Base-by-base conservation (phyloP, 2,888 invertebrate species). In the Toxonevra muliebris region DNA sequence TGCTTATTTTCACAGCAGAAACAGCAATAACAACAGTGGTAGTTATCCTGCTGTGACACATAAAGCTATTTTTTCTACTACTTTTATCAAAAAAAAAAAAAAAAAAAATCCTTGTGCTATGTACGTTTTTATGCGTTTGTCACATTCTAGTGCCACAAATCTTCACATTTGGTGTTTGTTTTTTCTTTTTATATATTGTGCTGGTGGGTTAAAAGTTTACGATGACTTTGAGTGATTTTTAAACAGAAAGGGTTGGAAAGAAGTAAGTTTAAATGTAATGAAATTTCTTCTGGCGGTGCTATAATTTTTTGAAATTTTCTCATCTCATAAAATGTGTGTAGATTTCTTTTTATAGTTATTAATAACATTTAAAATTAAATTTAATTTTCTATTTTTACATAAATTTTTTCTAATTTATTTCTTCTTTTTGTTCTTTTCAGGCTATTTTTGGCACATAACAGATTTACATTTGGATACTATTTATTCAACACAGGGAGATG, bases 361-460 rank as follows among this genome's bases (percentile, higher is more conserved):
- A 53, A 53, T 54, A 41, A 15, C 53, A 63, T 19, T 63, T 42
- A 60, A 15, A 48, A 19, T 20, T 10, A 48, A 7, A 61, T 61
- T 8, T 61, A 17, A 3, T 9, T 41, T 42, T 53, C 12, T 45
- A n/a, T 60, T 45, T 8, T 17, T 10, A 10, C 10, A 13, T 40
- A 13, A 48, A 19, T 1, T 42, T 12, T 59, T 59, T 53, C 53
- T 53, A 30, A 40, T 43, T 60, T 7, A 40, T 53, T 42, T 41
- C n/a, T 5, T 58, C 54, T 68, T 58, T 52, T 68, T n/a, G n/a
- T 69, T 87, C 87, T 85, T 92, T 91, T 1, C 91, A 96, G 96
- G 95, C 77, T 94, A 93, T 85, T 96, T 96, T 87, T 96, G 96
- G 96, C 96, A 96, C 86, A 93, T 96, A 81, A 95, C 95, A 74